Evolutionary conservation across 2,888 invertebrate genomes (phyloP).

Genomic region (Pachycephus smyrnensis): DNA sequence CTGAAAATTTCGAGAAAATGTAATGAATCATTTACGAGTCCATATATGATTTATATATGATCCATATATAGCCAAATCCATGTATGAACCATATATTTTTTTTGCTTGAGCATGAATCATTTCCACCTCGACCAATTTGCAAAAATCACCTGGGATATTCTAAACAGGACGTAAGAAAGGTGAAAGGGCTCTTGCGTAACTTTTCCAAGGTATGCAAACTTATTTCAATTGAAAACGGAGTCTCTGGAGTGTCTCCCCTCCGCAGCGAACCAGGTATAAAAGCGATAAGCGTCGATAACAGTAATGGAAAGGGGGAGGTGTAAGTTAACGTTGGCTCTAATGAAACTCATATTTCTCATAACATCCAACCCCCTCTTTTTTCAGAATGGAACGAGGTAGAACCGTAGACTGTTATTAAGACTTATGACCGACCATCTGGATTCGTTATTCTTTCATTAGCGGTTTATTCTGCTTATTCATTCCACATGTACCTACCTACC

Average conservation of each 20-base stretch:
- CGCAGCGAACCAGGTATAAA: not conserved
- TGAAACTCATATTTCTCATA: constrained; percentile 26
- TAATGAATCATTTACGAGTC: no score
- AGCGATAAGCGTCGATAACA: constrained; percentile 14
- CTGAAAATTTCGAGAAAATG: no score
- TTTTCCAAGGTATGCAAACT: no score
- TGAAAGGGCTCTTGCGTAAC: no score
- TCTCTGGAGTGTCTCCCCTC: constrained; percentile 6
- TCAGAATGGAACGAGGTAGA: not conserved
- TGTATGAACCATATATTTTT: no score
- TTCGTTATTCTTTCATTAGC: constrained; percentile 25
- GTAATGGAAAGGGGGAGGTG: not conserved
- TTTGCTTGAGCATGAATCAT: no score
- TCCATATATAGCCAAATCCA: no score
- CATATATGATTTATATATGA: no score
- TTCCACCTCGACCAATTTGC: no score
- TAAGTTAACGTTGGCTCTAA: constrained; percentile 5
- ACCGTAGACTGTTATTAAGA: constrained; percentile 16
- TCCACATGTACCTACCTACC: not conserved
- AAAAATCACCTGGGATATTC: no score
- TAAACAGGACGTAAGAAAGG: no score
- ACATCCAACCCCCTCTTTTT: constrained; percentile 10
- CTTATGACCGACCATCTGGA: constrained; percentile 24
- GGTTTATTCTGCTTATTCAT: constrained; percentile 7
- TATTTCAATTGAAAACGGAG: not conserved